Conservation (phyloP, 2,797 vertebrate genomes). For the Pteronotus mesoamericanus region DNA sequence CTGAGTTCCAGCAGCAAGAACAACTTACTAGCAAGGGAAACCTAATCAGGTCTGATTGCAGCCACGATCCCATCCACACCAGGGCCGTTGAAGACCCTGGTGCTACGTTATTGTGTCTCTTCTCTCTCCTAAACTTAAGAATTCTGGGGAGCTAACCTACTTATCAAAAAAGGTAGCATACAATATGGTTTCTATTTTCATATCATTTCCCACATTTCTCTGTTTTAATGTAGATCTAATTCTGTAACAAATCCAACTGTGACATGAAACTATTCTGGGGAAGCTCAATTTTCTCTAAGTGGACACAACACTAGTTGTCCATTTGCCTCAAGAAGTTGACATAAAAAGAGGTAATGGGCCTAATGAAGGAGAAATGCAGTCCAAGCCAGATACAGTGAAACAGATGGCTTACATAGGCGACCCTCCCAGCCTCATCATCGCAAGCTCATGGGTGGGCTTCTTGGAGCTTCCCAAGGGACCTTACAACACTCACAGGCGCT, state of each 20-base stretch:
- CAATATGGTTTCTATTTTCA: slow-evolving; percentile 59
- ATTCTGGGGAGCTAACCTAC: slow-evolving; percentile 51
- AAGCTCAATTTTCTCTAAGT: not conserved
- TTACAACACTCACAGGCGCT: not conserved
- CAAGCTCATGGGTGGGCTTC: not conserved
- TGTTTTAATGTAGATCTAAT: slow-evolving; percentile 60
- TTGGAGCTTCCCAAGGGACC: not conserved
- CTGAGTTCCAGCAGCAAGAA: not conserved
- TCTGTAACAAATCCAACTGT: slow-evolving; percentile 34
- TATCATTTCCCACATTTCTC: slow-evolving; percentile 35
- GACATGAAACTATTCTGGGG: slow-evolving; percentile 17
- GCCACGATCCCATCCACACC: not conserved
- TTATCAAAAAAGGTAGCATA: slow-evolving; percentile 35
- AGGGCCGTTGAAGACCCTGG: not conserved
- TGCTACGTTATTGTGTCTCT: slow-evolving; percentile 3
- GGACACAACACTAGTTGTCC: not conserved
- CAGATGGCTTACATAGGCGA: not conserved
- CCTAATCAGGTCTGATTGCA: not conserved
- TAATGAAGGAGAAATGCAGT: not conserved
- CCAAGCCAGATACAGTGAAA: not conserved
- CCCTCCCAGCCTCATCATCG: not conserved
- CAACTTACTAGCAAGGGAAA: not conserved
- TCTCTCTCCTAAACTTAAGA: slow-evolving; percentile 10
- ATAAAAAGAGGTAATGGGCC: not conserved
- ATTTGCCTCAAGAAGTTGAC: not conserved